Percentiles rank a stretch among this genome's conserved stretches.
Evolutionary conservation across 1,140 invertebrate genomes (phyloP).

Genomic region (Papilio dardanus): DNA sequence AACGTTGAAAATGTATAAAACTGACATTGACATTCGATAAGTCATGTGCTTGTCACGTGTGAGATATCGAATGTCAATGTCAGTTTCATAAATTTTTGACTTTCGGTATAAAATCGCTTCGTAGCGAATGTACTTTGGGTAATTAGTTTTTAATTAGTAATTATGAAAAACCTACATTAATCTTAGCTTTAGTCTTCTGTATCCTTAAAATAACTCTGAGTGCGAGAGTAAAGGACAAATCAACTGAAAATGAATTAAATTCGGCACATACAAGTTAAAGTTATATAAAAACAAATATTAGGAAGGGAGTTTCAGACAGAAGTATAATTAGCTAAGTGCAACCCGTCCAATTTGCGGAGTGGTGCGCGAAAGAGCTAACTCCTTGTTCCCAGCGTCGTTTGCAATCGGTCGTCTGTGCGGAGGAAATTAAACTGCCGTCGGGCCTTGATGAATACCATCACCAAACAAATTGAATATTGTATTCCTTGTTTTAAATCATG

Average conservation of each 20-base stretch:
- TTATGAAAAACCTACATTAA: no score
- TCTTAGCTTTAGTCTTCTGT: no score
- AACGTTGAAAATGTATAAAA: no score
- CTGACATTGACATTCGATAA: no score
- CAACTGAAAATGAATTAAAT: not conserved
- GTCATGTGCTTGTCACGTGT: no score
- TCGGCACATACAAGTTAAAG: not conserved
- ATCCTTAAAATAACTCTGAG: not conserved
- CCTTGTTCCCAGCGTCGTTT: conserved; percentile 3
- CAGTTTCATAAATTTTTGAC: no score
- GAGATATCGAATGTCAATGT: no score
- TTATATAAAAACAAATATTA: conserved; percentile 5
- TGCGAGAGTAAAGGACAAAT: not conserved
- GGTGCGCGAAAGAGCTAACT: conserved; percentile 27
- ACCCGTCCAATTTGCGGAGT: conserved; percentile 25
- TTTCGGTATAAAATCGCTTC: no score
- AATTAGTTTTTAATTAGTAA: no score
- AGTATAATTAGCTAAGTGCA: conserved; percentile 35
- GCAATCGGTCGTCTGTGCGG: not conserved
- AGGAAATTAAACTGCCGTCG: conserved; percentile 32
- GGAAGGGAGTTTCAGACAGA: conserved; percentile 7
- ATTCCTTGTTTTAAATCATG: conserved; percentile 22
- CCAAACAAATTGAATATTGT: conserved; percentile 29
- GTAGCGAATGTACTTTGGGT: no score
- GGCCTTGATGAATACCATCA: conserved; percentile 4